Evolutionary conservation across 2,888 invertebrate species (phyloP), one percentile per base, ranked within the genome.

Genomic region (Athrips mouffetella): DNA sequence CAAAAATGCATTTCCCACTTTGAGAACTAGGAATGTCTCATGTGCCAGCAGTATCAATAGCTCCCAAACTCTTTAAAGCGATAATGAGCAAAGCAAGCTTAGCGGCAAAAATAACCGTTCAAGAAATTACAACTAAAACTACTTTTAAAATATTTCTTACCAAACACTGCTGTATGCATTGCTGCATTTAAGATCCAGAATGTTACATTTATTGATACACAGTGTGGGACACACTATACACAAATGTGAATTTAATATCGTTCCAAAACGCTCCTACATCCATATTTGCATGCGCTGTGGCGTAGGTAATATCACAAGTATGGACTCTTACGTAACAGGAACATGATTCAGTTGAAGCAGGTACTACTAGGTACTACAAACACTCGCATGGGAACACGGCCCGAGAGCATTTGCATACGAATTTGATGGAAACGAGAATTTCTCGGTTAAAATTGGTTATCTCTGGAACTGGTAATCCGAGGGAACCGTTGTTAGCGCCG

Each of bases 401-500:
- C 4, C 39, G 45, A 50, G 30, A 40, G 45, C 40, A 49, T 53
- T 48, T 45, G 51, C 55, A 55, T 57, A 54, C 45, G 53, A 59
- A 58, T 46, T 48, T 51, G 51, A 35, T 45, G 49, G 53, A 60
- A 54, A 60, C 57, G 59, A 57, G 64, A 58, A 70, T 68, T 74
- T 45, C 45, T 45, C 68, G 68, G 65, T 67, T 64, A 59, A 67
- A 70, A 73, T 73, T 79, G 29, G 18, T 29, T 80, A 79, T 70
- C 61, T 66, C 69, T 73, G 67, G 74, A 76, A 75, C 67, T 63
- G 66, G 63, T 65, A 31, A 21, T 20, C 37, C 37, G 16, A 33
- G 33, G 33, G 33, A 33, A 21, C 20, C 18, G 35, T 18, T 18
- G 21, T 21, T 18, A 37, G 37, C 37, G 37, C 37, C 37, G 20